Evolutionary conservation across 2,113 vertebrate genomes (phyloP).

Genomic region (Maccullochella peelii): DNA sequence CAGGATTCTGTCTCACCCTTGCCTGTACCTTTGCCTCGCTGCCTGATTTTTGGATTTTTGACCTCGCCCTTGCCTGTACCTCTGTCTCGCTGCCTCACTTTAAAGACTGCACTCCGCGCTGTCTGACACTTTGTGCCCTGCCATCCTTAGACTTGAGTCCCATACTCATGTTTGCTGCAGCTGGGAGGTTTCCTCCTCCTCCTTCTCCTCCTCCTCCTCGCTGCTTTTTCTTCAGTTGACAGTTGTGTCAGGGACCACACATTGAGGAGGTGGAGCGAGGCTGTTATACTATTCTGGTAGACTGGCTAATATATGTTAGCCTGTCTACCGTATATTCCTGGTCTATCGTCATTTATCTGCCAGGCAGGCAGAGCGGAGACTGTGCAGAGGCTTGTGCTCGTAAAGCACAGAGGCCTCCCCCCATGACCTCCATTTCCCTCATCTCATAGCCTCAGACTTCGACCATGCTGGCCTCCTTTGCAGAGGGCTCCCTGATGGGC

Average conservation of each 20-base stretch:
- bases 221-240: slow-evolving; percentile 53
- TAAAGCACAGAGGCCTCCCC: slow-evolving; percentile 38
- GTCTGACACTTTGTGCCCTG: no score
- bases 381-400: slow-evolving; percentile 43
- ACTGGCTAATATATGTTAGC: slow-evolving; percentile 66
- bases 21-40: no score
- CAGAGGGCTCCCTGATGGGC: slow-evolving; percentile 54
- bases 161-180: slow-evolving; percentile 47
- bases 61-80: no score
- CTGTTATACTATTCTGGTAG: slow-evolving; percentile 52
- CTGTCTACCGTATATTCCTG: slow-evolving; percentile 58
- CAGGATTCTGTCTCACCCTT: no score
- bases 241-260: slow-evolving; percentile 73
- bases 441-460: slow-evolving; percentile 50
- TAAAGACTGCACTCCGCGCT: no score
- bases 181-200: slow-evolving; percentile 40
- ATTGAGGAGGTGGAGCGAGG: slow-evolving; percentile 57
- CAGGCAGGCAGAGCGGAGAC: slow-evolving; percentile 45
- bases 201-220: slow-evolving; percentile 7
- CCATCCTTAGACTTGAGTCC: slow-evolving; percentile 24
- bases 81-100: no score
- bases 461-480: slow-evolving; percentile 22
- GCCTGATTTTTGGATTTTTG: no score
- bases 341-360: slow-evolving; percentile 66
- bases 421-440: slow-evolving; percentile 55